These are phyloP conservation scores for Gallinago jamesoni DNA, from an alignment of 2,113 vertebrate genomes.

Conservation along the genomic window DNA sequence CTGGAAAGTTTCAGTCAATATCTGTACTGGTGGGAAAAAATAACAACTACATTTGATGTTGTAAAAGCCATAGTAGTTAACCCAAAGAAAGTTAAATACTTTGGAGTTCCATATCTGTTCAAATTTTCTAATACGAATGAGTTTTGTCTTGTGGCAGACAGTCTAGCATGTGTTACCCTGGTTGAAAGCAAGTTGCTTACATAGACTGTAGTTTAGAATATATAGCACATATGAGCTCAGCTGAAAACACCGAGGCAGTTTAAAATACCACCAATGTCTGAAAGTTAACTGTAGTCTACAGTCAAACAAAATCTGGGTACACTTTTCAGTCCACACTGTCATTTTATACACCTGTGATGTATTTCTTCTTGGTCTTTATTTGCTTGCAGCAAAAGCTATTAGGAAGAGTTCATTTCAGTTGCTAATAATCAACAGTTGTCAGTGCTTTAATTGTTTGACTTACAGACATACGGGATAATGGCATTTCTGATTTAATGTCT, in stretches of 20 bases:
- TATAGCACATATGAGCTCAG: not conserved
- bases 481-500: conserved; percentile 30
- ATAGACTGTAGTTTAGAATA: not conserved
- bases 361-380: not conserved
- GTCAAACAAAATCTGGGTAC: not conserved
- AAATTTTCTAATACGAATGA: not conserved
- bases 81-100: not conserved
- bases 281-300: not conserved
- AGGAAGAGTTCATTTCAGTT: not conserved
- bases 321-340: not conserved
- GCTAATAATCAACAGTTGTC: not conserved
- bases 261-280: not conserved
- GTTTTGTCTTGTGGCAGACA: not conserved
- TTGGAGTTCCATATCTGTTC: not conserved
- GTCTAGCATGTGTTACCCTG: not conserved
- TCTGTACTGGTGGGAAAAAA: not conserved
- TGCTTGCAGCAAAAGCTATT: conserved; percentile 9
- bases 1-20: not conserved
- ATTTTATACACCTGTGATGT: not conserved
- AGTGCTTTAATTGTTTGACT: conserved; percentile 23
- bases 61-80: not conserved
- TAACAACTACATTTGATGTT: not conserved
- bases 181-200: not conserved
- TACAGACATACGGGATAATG: not conserved
- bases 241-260: not conserved